These are phyloP conservation scores for Toxotes lorentzi DNA, from an alignment of 2,797 vertebrate genomes.

Conservation along the genomic window DNA sequence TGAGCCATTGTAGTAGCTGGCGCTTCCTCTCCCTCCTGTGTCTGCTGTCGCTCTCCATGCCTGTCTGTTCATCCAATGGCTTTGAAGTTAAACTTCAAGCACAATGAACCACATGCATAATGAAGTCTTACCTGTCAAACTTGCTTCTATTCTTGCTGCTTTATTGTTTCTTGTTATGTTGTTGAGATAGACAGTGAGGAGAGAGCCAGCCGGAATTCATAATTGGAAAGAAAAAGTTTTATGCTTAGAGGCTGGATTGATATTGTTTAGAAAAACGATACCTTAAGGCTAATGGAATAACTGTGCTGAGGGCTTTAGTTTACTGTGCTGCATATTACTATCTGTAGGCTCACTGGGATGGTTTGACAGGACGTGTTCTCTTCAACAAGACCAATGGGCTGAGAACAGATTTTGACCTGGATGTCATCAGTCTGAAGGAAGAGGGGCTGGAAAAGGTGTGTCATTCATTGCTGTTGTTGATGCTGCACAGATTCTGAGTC, in stretches of 20 bases:
- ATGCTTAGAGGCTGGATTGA: slow-evolving; percentile 45
- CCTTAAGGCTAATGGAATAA: slow-evolving; percentile 62
- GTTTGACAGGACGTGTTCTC: slow-evolving; percentile 95
- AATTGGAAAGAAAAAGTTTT: slow-evolving; percentile 65
- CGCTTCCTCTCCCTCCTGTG: slow-evolving; percentile 51
- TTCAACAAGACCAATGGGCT: slow-evolving; percentile 98
- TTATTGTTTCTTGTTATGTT: slow-evolving; percentile 77
- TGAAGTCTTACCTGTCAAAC: slow-evolving; percentile 82
- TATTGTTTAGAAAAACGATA: slow-evolving; percentile 52
- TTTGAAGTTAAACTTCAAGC: slow-evolving; percentile 83
- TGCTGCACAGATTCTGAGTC: slow-evolving; percentile 5
- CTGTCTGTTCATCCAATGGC: slow-evolving; percentile 74
- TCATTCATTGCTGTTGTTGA: neutral
- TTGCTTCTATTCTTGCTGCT: slow-evolving; percentile 61
- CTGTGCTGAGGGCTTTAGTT: slow-evolving; percentile 28
- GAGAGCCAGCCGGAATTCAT: slow-evolving; percentile 66
- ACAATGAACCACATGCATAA: slow-evolving; percentile 81
- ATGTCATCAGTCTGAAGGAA: slow-evolving; percentile 98
- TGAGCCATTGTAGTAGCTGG: slow-evolving; percentile 68
- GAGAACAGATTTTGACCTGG: slow-evolving; percentile 97
- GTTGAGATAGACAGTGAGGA: slow-evolving; percentile 61
- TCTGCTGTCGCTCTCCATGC: slow-evolving; percentile 69
- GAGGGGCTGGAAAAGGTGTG: slow-evolving; percentile 97
- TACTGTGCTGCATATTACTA: slow-evolving; percentile 39
- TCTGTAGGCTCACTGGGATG: slow-evolving; percentile 95